Evolutionary conservation across 2,113 vertebrate species (phyloP).

Genomic region (Dissostichus mawsoni): DNA sequence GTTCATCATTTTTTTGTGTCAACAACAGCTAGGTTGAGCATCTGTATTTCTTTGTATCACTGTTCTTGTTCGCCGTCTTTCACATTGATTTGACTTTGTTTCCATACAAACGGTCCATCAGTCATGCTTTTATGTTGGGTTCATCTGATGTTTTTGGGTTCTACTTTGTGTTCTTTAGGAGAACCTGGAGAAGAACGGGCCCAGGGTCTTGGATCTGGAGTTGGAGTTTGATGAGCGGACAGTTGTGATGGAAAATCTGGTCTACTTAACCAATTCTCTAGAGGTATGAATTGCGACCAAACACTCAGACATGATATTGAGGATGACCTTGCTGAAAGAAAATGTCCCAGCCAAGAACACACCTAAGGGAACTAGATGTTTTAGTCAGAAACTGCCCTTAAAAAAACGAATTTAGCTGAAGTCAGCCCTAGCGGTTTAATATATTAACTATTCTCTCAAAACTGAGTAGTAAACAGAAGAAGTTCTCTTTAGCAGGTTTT

Average conservation of each 20-base stretch:
- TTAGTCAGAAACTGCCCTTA: not conserved
- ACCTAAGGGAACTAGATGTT: not conserved
- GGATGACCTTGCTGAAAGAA: not conserved
- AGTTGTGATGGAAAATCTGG: slow-evolving; percentile 94
- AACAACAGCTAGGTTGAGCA: not conserved
- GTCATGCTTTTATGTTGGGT: not conserved
- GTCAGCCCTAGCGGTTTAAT: not conserved
- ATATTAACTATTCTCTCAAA: not conserved
- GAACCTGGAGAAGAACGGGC: slow-evolving; percentile 93
- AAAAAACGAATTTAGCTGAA: too few species aligned
- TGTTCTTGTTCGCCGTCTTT: not conserved
- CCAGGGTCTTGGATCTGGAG: slow-evolving; percentile 91
- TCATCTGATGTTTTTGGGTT: not conserved
- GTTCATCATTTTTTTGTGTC: not conserved
- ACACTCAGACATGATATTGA: not conserved
- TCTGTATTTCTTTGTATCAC: not conserved
- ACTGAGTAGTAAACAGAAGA: not conserved
- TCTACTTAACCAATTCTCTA: slow-evolving; percentile 95
- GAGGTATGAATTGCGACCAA: slow-evolving; percentile 84
- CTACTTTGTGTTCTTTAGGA: slow-evolving; percentile 83
- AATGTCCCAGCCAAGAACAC: not conserved
- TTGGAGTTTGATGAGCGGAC: slow-evolving; percentile 94
- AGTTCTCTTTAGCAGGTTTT: not conserved
- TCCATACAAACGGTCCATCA: not conserved
- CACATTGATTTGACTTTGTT: too few species aligned